Base-by-base conservation (phyloP, 30 jellyfish, hydroid and myxozoan species). In the Euphysa ruthae region DNA sequence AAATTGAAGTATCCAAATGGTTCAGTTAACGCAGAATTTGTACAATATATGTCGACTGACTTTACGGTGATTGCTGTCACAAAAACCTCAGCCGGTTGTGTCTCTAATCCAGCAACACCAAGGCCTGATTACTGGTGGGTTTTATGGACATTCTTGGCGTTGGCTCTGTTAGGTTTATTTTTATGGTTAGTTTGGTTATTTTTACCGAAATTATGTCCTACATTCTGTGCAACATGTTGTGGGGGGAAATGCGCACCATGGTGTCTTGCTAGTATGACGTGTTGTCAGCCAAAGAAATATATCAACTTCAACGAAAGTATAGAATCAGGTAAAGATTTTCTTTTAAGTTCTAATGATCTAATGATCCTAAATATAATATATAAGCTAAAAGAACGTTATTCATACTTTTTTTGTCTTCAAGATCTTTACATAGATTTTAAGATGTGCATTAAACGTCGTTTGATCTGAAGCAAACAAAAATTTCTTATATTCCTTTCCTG, bases 171-270 rank as follows among this genome's bases (percentile, higher is more conserved):
- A 19, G 29, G 71, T 20, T 78, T 90, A 27, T 79, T 90, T 43
- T 32, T 71, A 19, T 90, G 95, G 95, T 29, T 75, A 30, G 66
- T 89, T 34, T 90, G 98, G 98, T 21, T 90, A 30, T 90, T 93
- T 71, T 55, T 69, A 32, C 98, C 95, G 12, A 57, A 93, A 43
- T 81, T 66, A 51, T 90, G 98, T 52, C 85, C 95, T 5, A 66
- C 38, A 1, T 74, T 80, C 61, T 81, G 95, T 51, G 82, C 65
- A n/a, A 30, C 38, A 15, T 63, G 77, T 42, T 35, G 77, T 31
- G 71, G 71, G 63, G 31, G 63, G 16, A 50, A 23, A 61, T 77
- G 63, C 66, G 86, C 77, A 14, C 74, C 50, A 20, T 85, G 93
- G 33, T 85, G 95, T 44, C 28, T 54, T 38, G 91, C 95, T n/a